phyloP scores from a whole-genome alignment of 2,888 invertebrate genomes.

The Drosophila pseudotakahashii region DNA sequence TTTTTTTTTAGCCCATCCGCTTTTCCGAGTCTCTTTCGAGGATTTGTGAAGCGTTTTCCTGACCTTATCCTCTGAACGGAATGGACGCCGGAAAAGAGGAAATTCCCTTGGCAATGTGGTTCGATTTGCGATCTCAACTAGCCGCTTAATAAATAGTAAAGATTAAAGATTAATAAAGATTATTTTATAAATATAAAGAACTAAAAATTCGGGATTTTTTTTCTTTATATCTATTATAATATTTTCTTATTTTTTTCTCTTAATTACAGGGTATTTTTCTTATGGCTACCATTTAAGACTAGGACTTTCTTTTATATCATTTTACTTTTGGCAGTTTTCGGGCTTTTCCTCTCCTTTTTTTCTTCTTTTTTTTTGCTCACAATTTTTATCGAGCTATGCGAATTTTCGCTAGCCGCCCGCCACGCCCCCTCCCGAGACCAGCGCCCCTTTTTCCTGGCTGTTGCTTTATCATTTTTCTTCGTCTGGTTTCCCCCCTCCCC shows the following conservation, averaged over 20 bases:
- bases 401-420: conserved; percentile 31
- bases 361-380: conserved; percentile 34
- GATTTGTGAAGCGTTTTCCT: conserved; percentile 49
- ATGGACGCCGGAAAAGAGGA: conserved; percentile 14
- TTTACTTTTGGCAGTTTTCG: conserved; percentile 30
- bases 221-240: not conserved
- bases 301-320: conserved; percentile 18
- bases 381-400: conserved; percentile 66
- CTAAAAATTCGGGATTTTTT: too few species aligned
- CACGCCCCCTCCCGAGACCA: not conserved
- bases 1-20: conserved; percentile 6
- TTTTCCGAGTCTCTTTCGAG: conserved; percentile 18
- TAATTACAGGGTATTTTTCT: conserved; percentile 1
- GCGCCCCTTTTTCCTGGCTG: conserved; percentile 42
- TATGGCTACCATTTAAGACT: not conserved
- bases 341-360: conserved; percentile 36
- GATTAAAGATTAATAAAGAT: too few species aligned
- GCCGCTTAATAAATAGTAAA: too few species aligned
- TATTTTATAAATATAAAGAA: too few species aligned
- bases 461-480: conserved; percentile 76
- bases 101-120: not conserved
- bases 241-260: not conserved
- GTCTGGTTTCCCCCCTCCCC: conserved; percentile 51
- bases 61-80: conserved; percentile 52
- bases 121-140: not conserved